Evolutionary conservation across 2,888 invertebrate genomes (phyloP), one percentile per base, ranked within the genome.

Genomic region (Anticlea derivata): DNA sequence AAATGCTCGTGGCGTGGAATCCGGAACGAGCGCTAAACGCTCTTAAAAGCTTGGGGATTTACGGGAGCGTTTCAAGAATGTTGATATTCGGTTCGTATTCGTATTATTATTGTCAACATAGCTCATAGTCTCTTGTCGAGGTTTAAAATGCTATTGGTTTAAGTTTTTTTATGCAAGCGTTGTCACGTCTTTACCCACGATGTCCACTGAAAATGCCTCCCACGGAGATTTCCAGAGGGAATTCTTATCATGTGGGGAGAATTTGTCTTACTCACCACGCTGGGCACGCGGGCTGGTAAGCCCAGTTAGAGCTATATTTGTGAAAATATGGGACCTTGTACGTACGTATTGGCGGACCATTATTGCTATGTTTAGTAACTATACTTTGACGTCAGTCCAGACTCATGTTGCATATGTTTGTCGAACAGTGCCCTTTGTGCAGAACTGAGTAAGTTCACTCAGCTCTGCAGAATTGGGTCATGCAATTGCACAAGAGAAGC

Each of bases 401-500:
- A 20, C n/a, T 31, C 23, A 30, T 31, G 23, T 40, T 10, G 8
- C 24, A 41, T 31, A 7, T 35, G 34, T 33, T 8, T 29, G 11
- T 40, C 10, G 27, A 34, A 46, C 41, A 54, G 33, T 43, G 45
- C 20, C 17, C 48, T 24, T 40, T 41, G 26, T 33, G 33, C 20
- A 29, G 34, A n/a, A n/a, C n/a, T n/a, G 26, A 34, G 34, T 47
- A 46, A 5, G 46, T 13, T 23, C 22, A 41, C 46, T 8, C 40
- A 49, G 27, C 26, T 49, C 41, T 34, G 7, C n/a, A 27, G 7
- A 50, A 52, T 38, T 48, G 17, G 55, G 52, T 53, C 55, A 29
- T 38, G 27, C 55, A 48, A 37, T 55, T 53, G 45, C 55, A 50
- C 23, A 52, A 55, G 27, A 27, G 27, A 26, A 11, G 48, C 38